Percentiles rank a stretch among this genome's conserved stretches.
Evolutionary conservation across 2,113 vertebrate genomes (phyloP).

Genomic region (Jacana jacana): DNA sequence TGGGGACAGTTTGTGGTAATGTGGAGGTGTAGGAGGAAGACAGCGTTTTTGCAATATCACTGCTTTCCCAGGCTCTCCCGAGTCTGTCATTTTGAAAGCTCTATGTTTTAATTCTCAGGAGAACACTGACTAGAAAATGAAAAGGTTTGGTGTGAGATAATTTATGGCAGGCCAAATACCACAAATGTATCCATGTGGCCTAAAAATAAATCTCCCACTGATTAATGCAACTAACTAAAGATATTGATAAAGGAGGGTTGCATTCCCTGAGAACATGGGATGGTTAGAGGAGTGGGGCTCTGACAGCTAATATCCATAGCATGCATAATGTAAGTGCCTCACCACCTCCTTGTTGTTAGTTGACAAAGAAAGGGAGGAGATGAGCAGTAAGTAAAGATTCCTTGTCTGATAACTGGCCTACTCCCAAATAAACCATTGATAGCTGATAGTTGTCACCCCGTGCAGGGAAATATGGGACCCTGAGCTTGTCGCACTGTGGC

Average conservation of each 20-base stretch:
- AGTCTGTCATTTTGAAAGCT: neutral
- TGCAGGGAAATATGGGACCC: neutral
- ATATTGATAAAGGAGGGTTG: neutral
- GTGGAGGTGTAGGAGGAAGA: constrained; percentile 25
- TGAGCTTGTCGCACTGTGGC: neutral
- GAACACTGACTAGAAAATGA: neutral
- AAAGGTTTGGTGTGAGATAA: neutral
- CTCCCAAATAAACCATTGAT: neutral
- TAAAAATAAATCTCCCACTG: neutral
- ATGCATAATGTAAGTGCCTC: neutral
- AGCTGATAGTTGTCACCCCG: neutral
- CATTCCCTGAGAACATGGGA: neutral
- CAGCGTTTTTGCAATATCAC: neutral
- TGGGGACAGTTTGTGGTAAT: constrained; percentile 35
- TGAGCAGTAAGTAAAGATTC: neutral
- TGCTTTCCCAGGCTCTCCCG: constrained; percentile 24
- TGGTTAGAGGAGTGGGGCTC: neutral
- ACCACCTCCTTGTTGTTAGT: neutral
- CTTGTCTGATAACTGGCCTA: neutral
- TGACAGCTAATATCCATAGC: neutral
- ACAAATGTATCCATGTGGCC: neutral
- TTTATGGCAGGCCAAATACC: constrained; percentile 17
- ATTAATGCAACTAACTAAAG: constrained; percentile 1
- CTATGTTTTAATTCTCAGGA: constrained; percentile 33
- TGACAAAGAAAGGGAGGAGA: neutral